A percentile compares a stretch with the other conserved stretches of the same genome.
phyloP scores from a whole-genome alignment of 2,113 vertebrate species.

The Xiphophorus couchianus region DNA sequence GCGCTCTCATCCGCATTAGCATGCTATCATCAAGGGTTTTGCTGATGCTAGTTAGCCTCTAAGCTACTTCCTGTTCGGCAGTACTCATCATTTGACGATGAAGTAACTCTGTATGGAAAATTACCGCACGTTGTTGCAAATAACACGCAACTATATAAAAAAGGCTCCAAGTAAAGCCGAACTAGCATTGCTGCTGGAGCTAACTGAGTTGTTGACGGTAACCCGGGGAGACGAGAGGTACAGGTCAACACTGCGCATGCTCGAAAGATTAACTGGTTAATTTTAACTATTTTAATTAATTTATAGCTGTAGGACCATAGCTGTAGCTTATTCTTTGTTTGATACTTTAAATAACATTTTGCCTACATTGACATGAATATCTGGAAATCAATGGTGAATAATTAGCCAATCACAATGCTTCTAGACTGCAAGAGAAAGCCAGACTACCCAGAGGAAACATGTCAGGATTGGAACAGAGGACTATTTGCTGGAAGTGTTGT shows the following conservation, averaged over 20 bases:
- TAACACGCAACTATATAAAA: background rate
- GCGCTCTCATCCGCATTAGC: constrained; percentile 26
- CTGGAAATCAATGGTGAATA: no score
- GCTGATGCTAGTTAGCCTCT: background rate
- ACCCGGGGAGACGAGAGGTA: constrained; percentile 63
- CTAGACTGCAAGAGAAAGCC: no score
- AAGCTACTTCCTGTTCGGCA: background rate
- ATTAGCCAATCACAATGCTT: no score
- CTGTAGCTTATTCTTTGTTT: background rate
- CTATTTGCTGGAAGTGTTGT: no score
- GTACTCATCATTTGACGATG: background rate
- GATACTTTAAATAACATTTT: background rate
- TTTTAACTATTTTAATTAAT: no score
- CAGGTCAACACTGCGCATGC: constrained; percentile 49
- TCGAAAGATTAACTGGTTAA: background rate
- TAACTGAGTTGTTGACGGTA: constrained; percentile 55
- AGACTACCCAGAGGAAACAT: no score
- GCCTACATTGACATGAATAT: no score
- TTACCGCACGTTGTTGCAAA: background rate
- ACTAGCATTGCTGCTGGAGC: background rate
- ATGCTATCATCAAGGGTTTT: constrained; percentile 33
- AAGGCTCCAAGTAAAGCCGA: background rate
- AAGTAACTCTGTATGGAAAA: no score
- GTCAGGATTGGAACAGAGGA: no score
- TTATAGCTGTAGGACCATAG: background rate